Percentiles rank a stretch among this genome's conserved stretches.
These are phyloP conservation scores for Pseudoips prasinana DNA, from an alignment of 2,888 invertebrate genomes.

Conservation along the genomic window DNA sequence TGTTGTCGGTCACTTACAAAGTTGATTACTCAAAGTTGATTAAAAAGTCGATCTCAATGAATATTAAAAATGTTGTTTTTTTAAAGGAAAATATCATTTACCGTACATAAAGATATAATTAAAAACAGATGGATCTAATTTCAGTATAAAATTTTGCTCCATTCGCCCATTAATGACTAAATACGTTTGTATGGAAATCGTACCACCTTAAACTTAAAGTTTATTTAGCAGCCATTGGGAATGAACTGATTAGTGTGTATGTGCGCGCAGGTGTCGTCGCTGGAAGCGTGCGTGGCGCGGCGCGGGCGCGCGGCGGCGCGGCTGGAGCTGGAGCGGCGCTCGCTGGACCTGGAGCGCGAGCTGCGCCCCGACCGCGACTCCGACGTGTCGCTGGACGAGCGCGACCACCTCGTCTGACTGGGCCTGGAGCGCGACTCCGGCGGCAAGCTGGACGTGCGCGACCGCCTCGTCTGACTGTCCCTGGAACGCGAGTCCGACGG, in stretches of 20 bases:
- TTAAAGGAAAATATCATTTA: no score
- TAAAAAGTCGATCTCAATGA: no score
- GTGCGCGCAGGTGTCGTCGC: conserved; percentile 64
- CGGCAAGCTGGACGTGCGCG: conserved; percentile 74
- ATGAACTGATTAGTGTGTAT: not conserved
- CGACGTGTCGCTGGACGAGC: conserved; percentile 73
- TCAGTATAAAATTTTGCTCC: no score
- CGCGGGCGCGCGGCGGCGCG: conserved; percentile 46
- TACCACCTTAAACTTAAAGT: no score
- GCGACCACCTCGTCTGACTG: conserved; percentile 69
- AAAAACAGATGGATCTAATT: no score
- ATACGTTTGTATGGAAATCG: no score
- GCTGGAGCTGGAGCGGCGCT: conserved; percentile 73
- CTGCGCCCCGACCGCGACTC: conserved; percentile 68
- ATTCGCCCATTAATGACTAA: no score
- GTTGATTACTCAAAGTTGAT: no score
- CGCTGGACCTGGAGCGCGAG: conserved; percentile 76
- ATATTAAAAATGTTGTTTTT: no score
- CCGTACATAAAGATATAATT: no score
- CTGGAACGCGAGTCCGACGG: conserved; percentile 68
- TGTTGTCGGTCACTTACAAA: no score
- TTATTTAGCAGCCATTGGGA: no score
- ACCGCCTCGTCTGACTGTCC: conserved; percentile 47
- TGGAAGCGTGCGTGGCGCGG: conserved; percentile 58
- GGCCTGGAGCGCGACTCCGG: conserved; percentile 49